Evolutionary conservation across 2,797 vertebrate species (phyloP).

Genomic region (Sus cebifrons): DNA sequence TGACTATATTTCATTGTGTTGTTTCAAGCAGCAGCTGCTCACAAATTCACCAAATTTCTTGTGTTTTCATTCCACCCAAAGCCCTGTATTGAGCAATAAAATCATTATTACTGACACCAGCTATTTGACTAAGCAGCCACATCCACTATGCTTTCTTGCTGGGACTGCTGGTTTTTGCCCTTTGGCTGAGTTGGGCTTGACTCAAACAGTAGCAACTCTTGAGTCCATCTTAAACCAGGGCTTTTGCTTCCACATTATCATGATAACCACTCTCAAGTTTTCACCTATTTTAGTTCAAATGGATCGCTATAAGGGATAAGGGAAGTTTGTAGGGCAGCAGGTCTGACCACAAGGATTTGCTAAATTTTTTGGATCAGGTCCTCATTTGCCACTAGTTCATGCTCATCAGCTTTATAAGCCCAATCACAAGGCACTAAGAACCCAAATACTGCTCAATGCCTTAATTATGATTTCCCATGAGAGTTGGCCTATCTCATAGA

Average conservation of each 20-base stretch:
- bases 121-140: background rate
- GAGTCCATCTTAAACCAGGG: background rate
- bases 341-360: background rate
- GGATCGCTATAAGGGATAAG: background rate
- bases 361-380: background rate
- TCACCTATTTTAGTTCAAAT: background rate
- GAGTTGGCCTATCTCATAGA: background rate
- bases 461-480: slow-evolving; percentile 3
- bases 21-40: background rate
- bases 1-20: background rate
- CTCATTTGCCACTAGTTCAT: background rate
- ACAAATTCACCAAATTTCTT: background rate
- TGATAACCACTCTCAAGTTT: background rate
- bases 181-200: background rate
- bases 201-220: background rate
- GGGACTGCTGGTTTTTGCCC: background rate
- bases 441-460: background rate
- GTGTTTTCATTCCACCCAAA: background rate
- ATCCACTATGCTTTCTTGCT: background rate
- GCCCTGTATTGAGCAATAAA: background rate
- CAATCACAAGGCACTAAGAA: background rate
- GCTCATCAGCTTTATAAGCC: background rate
- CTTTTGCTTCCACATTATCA: background rate
- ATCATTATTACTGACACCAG: background rate
- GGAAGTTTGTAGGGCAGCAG: background rate